Conservation (phyloP, 2,113 vertebrate genomes). For the Scartelaos histophorus region DNA sequence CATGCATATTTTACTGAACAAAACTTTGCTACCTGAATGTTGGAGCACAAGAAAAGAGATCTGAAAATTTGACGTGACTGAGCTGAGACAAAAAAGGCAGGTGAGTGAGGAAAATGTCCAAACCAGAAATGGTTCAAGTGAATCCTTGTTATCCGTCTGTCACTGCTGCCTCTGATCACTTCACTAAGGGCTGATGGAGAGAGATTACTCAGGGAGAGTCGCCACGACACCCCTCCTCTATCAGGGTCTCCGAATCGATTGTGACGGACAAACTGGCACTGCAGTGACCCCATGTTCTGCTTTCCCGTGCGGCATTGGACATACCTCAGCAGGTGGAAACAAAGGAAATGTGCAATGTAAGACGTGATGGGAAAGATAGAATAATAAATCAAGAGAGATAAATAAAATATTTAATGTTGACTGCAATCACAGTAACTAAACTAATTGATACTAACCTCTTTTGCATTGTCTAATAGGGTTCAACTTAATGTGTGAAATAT, state of each 20-base stretch:
- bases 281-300: conserved; percentile 39
- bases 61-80: conserved; percentile 14
- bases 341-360: background rate
- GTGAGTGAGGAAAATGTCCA: background rate
- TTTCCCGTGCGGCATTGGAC: conserved; percentile 16
- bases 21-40: background rate
- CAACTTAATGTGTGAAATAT: conserved; percentile 22
- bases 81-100: background rate
- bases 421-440: too few species aligned
- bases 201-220: conserved; percentile 43
- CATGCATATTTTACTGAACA: too few species aligned
- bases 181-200: conserved; percentile 47
- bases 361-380: background rate
- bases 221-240: conserved; percentile 47
- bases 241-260: conserved; percentile 48
- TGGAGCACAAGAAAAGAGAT: conserved; percentile 5
- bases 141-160: conserved; percentile 56
- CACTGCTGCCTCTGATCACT: conserved; percentile 63
- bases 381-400: background rate
- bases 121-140: conserved; percentile 26
- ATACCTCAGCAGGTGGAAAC: conserved; percentile 3
- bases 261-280: conserved; percentile 56
- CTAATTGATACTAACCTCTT: background rate
- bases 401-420: background rate
- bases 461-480: background rate